These are phyloP conservation scores for Acronicta psi DNA, from an alignment of 2,888 invertebrate species.

Conservation along the genomic window DNA sequence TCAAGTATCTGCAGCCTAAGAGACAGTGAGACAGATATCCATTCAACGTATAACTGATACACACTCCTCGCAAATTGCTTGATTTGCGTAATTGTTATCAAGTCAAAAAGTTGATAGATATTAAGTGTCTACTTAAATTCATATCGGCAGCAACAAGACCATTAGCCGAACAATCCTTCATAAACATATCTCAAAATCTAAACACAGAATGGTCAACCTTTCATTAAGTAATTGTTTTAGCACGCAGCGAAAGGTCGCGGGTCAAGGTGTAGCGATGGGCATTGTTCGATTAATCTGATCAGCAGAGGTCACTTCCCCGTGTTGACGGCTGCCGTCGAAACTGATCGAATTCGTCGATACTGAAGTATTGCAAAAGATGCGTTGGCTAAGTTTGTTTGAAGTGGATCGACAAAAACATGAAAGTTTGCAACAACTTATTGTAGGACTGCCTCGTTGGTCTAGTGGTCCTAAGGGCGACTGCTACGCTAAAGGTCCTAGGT, in stretches of 20 bases:
- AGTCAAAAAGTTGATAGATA: not conserved
- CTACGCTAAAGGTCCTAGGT: no score
- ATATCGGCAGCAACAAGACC: not conserved
- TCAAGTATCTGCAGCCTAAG: no score
- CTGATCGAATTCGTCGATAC: conserved; percentile 32
- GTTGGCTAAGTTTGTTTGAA: conserved; percentile 14
- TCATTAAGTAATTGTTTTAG: conserved; percentile 65
- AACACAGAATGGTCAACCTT: conserved; percentile 62
- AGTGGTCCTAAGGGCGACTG: no score
- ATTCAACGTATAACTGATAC: no score
- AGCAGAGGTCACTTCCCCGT: conserved; percentile 54
- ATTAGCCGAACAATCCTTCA: conserved; percentile 40
- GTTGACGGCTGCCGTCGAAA: conserved; percentile 16
- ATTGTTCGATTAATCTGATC: conserved; percentile 63
- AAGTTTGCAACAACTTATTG: no score
- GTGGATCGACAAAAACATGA: conserved; percentile 5
- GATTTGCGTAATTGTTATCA: not conserved
- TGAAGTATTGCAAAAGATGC: conserved; percentile 27
- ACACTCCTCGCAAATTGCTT: not conserved
- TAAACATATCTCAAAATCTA: conserved; percentile 41
- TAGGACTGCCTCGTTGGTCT: no score
- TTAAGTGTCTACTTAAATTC: not conserved
- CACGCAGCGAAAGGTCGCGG: conserved; percentile 60
- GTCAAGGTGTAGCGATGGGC: conserved; percentile 62
- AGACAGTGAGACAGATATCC: no score